Conservation (phyloP, 2,888 invertebrate species). For the Uropetala carovei region DNA sequence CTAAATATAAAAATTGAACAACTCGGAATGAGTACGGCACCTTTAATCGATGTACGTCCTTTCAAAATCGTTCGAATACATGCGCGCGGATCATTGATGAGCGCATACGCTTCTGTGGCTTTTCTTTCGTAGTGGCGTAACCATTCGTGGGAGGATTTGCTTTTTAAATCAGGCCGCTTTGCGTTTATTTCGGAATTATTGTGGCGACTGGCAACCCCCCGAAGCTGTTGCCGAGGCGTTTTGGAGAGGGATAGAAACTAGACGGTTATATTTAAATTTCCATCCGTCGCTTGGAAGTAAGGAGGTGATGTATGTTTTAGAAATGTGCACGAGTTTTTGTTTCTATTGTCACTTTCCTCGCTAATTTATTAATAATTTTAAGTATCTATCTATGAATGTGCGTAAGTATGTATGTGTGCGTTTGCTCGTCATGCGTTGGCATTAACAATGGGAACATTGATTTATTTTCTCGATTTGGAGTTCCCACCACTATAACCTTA, state of each 20-base stretch:
- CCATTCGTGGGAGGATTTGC: constrained; percentile 20
- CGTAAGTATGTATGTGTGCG: too few relatives aligned
- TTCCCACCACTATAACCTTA: too few relatives aligned
- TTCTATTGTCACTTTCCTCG: background rate
- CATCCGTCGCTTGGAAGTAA: constrained; percentile 5
- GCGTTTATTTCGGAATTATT: constrained; percentile 32
- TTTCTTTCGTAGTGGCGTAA: background rate
- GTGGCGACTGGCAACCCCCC: constrained; percentile 7
- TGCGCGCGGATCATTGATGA: background rate
- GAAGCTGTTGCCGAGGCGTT: constrained; percentile 22
- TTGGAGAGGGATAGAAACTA: constrained; percentile 35
- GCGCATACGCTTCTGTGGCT: constrained; percentile 3
- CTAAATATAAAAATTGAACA: too few relatives aligned
- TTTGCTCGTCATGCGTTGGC: too few relatives aligned
- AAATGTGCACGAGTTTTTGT: background rate
- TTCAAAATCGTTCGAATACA: background rate
- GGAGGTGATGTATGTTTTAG: background rate
- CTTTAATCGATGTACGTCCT: too few relatives aligned
- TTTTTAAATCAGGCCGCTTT: constrained; percentile 24
- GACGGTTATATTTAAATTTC: constrained; percentile 32
- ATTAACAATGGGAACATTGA: too few relatives aligned
- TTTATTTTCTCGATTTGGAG: too few relatives aligned
- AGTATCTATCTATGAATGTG: too few relatives aligned
- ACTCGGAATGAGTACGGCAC: too few relatives aligned
- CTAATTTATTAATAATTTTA: too few relatives aligned